A percentile compares a stretch with the other conserved stretches of the same genome.
Evolutionary conservation across 2,888 invertebrate species (phyloP).

Genomic region (Andrena camellia): DNA sequence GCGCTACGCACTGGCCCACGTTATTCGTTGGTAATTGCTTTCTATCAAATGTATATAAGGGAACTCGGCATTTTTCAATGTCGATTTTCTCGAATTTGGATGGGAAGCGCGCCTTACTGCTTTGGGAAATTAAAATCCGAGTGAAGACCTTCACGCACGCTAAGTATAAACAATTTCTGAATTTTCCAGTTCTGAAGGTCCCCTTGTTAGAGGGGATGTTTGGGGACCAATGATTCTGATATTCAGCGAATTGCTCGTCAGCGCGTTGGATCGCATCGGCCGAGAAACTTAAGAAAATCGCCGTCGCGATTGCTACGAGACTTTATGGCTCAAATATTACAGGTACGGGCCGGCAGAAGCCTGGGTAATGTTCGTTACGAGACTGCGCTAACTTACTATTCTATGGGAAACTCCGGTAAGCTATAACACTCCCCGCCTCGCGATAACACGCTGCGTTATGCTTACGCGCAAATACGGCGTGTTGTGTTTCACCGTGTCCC

Average conservation of each 20-base stretch:
- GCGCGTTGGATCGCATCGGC: background rate
- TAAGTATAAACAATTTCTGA: too few relatives aligned
- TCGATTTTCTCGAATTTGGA: too few relatives aligned
- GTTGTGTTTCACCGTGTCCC: constrained; percentile 22
- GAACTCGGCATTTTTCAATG: too few relatives aligned
- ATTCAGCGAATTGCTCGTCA: constrained; percentile 18
- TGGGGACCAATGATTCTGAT: background rate
- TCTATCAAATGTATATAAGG: too few relatives aligned
- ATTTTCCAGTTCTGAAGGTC: too few relatives aligned
- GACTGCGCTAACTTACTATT: constrained; percentile 56
- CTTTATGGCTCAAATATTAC: constrained; percentile 51
- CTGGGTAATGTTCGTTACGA: constrained; percentile 60
- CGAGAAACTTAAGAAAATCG: constrained; percentile 37
- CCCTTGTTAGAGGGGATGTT: background rate
- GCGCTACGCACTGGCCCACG: too few relatives aligned
- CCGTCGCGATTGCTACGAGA: constrained; percentile 44
- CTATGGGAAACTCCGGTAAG: constrained; percentile 60
- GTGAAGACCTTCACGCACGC: too few relatives aligned
- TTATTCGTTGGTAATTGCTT: too few relatives aligned
- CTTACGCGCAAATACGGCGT: constrained; percentile 20
- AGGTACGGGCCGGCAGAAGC: constrained; percentile 12
- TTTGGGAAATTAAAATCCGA: too few relatives aligned
- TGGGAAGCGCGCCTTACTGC: too few relatives aligned
- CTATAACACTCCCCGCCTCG: constrained; percentile 42
- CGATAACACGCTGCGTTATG: constrained; percentile 32